phyloP scores from a whole-genome alignment of 2,113 vertebrate species.

The Clarias gariepinus region DNA sequence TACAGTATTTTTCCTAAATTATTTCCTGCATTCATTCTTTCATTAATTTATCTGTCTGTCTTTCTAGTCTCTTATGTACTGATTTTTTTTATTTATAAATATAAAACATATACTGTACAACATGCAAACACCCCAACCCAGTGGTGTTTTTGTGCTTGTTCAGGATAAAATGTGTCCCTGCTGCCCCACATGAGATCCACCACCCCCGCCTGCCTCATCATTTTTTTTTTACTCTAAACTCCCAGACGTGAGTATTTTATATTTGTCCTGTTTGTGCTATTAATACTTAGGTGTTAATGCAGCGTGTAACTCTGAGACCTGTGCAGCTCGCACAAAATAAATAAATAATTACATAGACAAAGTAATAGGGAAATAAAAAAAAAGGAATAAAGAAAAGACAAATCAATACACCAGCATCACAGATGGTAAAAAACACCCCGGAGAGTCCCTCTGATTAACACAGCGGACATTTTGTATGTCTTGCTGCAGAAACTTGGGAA shows the following conservation, averaged over 20 bases:
- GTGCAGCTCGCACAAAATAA: conserved; percentile 16
- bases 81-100: too few species aligned
- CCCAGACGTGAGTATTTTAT: conserved; percentile 24
- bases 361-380: too few species aligned
- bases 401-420: not conserved
- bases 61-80: too few species aligned
- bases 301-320: conserved; percentile 19
- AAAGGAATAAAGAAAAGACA: not conserved
- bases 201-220: not conserved
- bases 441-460: conserved; percentile 21
- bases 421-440: conserved; percentile 13
- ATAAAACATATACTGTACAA: not conserved
- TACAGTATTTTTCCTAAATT: not conserved
- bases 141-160: not conserved
- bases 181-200: not conserved
- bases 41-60: not conserved
- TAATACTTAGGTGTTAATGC: not conserved
- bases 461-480: not conserved
- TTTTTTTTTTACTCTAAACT: not conserved
- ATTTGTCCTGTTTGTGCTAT: not conserved
- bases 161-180: not conserved
- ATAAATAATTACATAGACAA: not conserved
- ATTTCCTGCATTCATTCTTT: not conserved
- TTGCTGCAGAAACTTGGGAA: not conserved
- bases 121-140: not conserved